Percentiles rank a stretch among this genome's conserved stretches.
Conservation (phyloP, 2,888 invertebrate genomes). For the Heterodera filipjevi region DNA sequence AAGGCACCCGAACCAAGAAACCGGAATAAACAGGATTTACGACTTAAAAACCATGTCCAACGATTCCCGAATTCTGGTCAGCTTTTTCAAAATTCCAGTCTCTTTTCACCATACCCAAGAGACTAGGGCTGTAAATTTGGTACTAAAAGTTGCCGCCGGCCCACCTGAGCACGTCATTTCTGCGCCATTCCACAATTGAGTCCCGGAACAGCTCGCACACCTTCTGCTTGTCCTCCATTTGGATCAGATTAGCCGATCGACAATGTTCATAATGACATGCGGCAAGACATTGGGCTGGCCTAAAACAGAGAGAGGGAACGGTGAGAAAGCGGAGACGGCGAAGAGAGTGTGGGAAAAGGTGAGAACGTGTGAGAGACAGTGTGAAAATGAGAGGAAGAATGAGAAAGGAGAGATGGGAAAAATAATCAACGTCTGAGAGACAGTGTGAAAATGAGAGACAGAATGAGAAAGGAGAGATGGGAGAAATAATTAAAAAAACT, state of each 20-base stretch:
- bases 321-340: not conserved
- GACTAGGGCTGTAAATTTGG: too few relatives aligned
- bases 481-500: not conserved
- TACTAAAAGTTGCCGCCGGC: not conserved
- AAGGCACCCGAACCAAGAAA: too few relatives aligned
- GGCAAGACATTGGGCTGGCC: slow-evolving; percentile 58
- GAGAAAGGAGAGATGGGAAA: not conserved
- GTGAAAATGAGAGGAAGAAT: not conserved
- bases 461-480: not conserved
- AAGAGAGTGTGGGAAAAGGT: too few relatives aligned
- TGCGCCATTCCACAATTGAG: slow-evolving; percentile 62
- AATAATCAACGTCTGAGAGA: not conserved
- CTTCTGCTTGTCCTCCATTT: slow-evolving; percentile 43
- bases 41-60: too few relatives aligned
- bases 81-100: too few relatives aligned
- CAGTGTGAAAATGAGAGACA: not conserved
- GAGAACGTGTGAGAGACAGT: not conserved
- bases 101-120: too few relatives aligned
- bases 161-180: slow-evolving; percentile 54
- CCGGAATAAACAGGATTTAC: too few relatives aligned
- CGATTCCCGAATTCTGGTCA: too few relatives aligned
- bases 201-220: slow-evolving; percentile 57
- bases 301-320: slow-evolving; percentile 36
- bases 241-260: slow-evolving; percentile 62
- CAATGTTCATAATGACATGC: slow-evolving; percentile 58